A percentile compares a stretch with the other conserved stretches of the same genome.
These are phyloP conservation scores for Potamarius usumacintae DNA, from an alignment of 2,113 vertebrate genomes.

Conservation along the genomic window DNA sequence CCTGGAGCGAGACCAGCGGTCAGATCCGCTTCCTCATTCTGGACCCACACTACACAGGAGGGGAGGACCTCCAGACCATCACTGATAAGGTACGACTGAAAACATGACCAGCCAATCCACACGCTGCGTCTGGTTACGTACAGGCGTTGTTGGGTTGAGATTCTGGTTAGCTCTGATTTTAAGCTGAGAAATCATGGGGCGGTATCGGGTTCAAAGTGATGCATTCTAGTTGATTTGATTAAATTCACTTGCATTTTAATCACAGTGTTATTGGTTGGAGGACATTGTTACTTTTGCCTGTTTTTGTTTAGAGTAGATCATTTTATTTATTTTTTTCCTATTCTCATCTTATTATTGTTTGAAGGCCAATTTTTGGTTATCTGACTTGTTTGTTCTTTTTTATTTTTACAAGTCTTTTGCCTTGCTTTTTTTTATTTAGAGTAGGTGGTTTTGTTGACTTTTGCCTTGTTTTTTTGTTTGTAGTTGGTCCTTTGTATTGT, in stretches of 20 bases:
- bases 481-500: not conserved
- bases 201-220: not conserved
- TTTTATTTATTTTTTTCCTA: not conserved
- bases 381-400: not conserved
- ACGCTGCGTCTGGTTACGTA: not conserved
- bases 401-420: not conserved
- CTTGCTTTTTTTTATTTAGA: not conserved
- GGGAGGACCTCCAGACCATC: slow-evolving; percentile 86
- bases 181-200: not conserved
- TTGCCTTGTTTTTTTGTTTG: not conserved
- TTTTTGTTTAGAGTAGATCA: not conserved
- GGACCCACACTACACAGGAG: slow-evolving; percentile 95
- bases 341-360: too few relatives aligned
- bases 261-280: not conserved
- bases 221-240: not conserved
- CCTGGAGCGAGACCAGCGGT: slow-evolving; percentile 90
- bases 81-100: slow-evolving; percentile 83
- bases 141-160: not conserved
- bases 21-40: slow-evolving; percentile 90
- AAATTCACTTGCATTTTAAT: too few relatives aligned
- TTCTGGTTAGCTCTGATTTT: not conserved
- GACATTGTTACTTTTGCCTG: not conserved
- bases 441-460: not conserved
- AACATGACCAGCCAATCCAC: not conserved
- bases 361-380: not conserved